phyloP scores from a whole-genome alignment of 2,797 vertebrate genomes.

The Esox masquinongy region DNA sequence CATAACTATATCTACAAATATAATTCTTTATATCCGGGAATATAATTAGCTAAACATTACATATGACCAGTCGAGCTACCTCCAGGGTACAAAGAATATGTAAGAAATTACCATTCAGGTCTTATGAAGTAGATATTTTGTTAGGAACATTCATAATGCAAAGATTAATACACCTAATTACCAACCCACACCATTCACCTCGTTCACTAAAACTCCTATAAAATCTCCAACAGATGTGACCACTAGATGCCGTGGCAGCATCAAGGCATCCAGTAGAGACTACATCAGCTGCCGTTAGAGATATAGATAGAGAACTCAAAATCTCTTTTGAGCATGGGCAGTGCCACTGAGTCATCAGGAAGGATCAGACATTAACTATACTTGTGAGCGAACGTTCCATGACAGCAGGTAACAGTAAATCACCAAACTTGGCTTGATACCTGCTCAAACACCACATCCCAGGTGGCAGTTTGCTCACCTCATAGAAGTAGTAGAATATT shows the following conservation, averaged over 20 bases:
- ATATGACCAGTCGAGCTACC: neutral
- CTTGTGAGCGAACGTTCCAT: too few species aligned
- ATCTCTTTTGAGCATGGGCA: too few species aligned
- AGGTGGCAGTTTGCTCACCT: neutral
- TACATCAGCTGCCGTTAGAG: neutral
- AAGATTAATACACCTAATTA: neutral
- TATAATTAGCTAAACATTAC: neutral
- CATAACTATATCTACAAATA: neutral
- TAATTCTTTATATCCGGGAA: neutral
- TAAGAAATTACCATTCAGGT: neutral
- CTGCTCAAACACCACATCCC: too few species aligned
- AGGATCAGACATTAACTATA: too few species aligned
- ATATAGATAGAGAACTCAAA: too few species aligned
- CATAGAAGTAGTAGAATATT: slow-evolving; percentile 23
- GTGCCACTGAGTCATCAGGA: too few species aligned
- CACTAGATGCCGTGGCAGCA: neutral
- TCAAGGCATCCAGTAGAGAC: slow-evolving; percentile 3
- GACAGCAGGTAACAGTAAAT: too few species aligned
- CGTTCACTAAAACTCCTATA: slow-evolving; percentile 6
- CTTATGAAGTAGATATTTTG: neutral
- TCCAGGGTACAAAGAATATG: slow-evolving; percentile 2
- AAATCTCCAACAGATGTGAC: neutral
- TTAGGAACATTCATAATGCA: neutral
- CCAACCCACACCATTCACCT: neutral
- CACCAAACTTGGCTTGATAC: too few species aligned